Base-by-base conservation (phyloP, 2,113 vertebrate genomes). In the Natator depressus region DNA sequence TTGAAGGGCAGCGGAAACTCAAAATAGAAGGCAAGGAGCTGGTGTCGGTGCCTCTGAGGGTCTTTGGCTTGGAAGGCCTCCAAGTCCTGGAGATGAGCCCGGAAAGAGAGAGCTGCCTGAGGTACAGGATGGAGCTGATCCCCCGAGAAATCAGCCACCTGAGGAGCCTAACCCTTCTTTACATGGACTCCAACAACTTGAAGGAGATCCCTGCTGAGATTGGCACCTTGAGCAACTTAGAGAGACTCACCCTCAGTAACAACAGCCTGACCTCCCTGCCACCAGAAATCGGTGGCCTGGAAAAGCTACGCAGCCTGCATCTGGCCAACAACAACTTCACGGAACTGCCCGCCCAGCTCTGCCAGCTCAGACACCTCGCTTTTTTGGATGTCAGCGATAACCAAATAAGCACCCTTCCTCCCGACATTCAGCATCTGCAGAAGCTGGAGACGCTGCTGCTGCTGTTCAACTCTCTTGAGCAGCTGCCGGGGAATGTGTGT, bases 331-430 rank as follows among this genome's bases (percentile, higher is more conserved):
- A 97, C 72, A 65, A 6, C 78, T 87, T 98, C 83, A 80, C 46
- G 0, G 84, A 95, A 11, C 31, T 98, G 27, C 97, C 98, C 2
- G 20, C n/a, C 5, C 6, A 95, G 5, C 38, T 98, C 84, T 98
- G 97, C 86, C 96, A 95, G 87, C 91, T 97, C 72, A 89, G 89
- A 57, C 97, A 42, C 72, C 94, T 98, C 72, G 94, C 78, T 8
- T 97, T 98, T 84, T 87, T 97, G 62, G 98, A 98, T 59, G 16
- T 95, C 85, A 97, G 96, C 1, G 96, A 98, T 89, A 98, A 97
- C 87, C 94, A 87, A 87, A 97, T 97, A 72, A 16, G 24, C 11
- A 86, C 27, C 5, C 93, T 98, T 24, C 95, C 96, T 29, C 76
- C 93, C 4, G 53, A 42, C 80, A 96, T 98, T 81, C 5, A 4